Evolutionary conservation across 2,797 vertebrate genomes (phyloP).

Genomic region (Artibeus lituratus): DNA sequence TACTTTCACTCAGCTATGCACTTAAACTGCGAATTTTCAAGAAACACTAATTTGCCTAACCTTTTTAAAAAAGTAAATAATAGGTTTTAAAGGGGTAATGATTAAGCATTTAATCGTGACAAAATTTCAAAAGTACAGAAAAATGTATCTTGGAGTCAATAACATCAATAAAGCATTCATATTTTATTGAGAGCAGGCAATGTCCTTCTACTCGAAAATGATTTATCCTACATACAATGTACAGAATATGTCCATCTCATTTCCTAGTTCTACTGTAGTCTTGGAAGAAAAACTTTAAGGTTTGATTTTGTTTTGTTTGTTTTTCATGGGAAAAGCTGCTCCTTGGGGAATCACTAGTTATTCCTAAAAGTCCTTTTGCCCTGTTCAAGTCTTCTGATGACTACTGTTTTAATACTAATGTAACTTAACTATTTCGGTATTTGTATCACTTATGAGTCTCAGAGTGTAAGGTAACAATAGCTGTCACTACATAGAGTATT

Average conservation of each 20-base stretch:
- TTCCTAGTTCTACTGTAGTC: conserved; percentile 19
- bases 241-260: not conserved
- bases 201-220: not conserved
- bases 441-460: not conserved
- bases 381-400: conserved; percentile 16
- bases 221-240: not conserved
- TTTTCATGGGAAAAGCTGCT: not conserved
- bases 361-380: not conserved
- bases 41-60: conserved; percentile 15
- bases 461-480: not conserved
- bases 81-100: not conserved
- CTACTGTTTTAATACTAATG: not conserved
- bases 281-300: conserved; percentile 19
- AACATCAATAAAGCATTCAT: conserved; percentile 30
- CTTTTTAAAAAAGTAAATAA: conserved; percentile 12
- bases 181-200: conserved; percentile 20
- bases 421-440: not conserved
- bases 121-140: conserved; percentile 37
- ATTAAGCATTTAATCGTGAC: conserved; percentile 18
- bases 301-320: not conserved
- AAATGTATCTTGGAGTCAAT: conserved; percentile 13
- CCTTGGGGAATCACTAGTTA: not conserved
- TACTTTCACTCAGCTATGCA: conserved; percentile 26
- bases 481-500: not conserved
- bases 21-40: conserved; percentile 51